A percentile compares a stretch with the other conserved stretches of the same genome.
phyloP scores from a whole-genome alignment of 2,113 vertebrate genomes.

The Vanacampus margaritifer region DNA sequence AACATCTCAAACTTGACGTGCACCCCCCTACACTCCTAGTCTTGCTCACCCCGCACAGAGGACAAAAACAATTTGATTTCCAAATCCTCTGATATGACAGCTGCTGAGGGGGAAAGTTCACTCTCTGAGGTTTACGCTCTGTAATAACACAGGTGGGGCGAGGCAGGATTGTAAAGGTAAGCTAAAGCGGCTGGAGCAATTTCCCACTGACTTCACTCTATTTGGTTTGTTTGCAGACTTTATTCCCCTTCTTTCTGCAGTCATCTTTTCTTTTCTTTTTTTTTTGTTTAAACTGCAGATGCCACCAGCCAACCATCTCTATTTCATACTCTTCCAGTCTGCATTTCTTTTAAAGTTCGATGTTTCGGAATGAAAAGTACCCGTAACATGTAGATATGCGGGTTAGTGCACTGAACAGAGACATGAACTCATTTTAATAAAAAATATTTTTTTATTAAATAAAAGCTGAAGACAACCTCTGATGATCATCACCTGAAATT shows the following conservation, averaged over 20 bases:
- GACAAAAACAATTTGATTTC: conserved; percentile 35
- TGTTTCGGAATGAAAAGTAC: background rate
- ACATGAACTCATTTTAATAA: conserved; percentile 23
- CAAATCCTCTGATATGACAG: conserved; percentile 35
- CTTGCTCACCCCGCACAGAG: conserved; percentile 6
- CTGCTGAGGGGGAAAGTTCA: conserved; percentile 25
- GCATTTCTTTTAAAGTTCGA: background rate
- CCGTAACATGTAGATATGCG: background rate
- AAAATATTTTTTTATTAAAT: conserved; percentile 36
- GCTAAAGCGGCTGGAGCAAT: conserved; percentile 37
- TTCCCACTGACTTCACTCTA: conserved; percentile 45
- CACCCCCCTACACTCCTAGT: background rate
- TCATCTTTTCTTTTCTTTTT: conserved; percentile 11
- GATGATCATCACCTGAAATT: conserved; percentile 61
- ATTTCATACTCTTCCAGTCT: conserved; percentile 38
- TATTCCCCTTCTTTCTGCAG: conserved; percentile 20
- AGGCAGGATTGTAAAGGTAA: conserved; percentile 48
- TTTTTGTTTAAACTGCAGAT: conserved; percentile 28
- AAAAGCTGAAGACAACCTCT: conserved; percentile 37
- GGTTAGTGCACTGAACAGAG: conserved; percentile 5
- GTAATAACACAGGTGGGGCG: conserved; percentile 41
- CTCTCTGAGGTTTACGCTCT: conserved; percentile 31
- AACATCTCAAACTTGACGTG: conserved; percentile 9
- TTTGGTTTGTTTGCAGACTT: conserved; percentile 44
- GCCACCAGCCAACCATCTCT: conserved; percentile 62